Base-by-base conservation (phyloP, 35 echinoderm and acorn worm species). In the Lytechinus pictus region DNA sequence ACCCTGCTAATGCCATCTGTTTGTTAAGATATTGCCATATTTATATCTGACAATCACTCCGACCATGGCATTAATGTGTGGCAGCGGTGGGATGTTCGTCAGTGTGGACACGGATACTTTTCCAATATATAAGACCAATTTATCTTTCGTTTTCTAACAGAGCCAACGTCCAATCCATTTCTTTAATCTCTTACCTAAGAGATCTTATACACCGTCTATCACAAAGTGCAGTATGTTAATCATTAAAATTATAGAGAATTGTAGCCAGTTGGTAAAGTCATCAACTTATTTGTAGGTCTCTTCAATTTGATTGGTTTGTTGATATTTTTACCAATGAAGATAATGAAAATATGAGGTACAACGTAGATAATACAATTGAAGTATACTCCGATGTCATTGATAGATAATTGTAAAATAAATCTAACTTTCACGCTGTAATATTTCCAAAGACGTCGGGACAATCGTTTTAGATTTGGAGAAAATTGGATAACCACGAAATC, bases 1-100 rank as follows among this genome's bases (percentile, higher is more conserved):
- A 24, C 19, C 66, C 66, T 79, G 66, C 66, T 79, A 79, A 79
- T 79, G 66, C 66, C 66, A 79, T 79, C 66, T 79, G 66, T 79
- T 79, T n/a, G 21, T 44, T 44, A 44, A 79, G 66, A 79, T 79
- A 79, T 79, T 79, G 66, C 66, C 66, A 79, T 7, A 79, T 79
- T 79, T 79, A 79, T 79, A 79, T 79, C 66, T 24, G 66, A 79
- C 16, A 79, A 16, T 79, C 66, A 24, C 66, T 79, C n/a, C 57
- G 8, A 8, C 57, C 16, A 79, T 79, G 66, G 21, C 19, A 79
- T 7, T 24, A 79, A 79, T 79, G 14, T 19, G 21, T 24, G 61
- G 1, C 66, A 79, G 66, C 66, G 16, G 66, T 79, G 66, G 66
- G 66, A 79, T 79, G n/a, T 79, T 79, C n/a, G 66, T 79, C 66